Evolutionary conservation across 2,797 vertebrate species (phyloP).

Genomic region (Pseudochromis fuscus): DNA sequence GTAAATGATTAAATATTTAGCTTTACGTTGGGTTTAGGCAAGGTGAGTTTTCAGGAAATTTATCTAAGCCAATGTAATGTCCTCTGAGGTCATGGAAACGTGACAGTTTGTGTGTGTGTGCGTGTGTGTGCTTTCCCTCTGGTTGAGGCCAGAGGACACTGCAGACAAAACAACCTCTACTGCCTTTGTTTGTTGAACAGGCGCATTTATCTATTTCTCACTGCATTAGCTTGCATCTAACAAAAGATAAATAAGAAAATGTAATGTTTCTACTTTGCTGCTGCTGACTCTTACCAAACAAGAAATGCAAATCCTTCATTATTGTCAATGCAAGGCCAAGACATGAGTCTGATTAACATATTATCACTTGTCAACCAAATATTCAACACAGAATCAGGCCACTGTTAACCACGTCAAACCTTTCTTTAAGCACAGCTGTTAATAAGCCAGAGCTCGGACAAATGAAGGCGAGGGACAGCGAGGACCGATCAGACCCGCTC

Average conservation of each 20-base stretch:
- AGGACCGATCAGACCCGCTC: slow-evolving; percentile 36
- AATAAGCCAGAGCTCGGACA: slow-evolving; percentile 16
- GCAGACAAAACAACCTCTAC: slow-evolving; percentile 56
- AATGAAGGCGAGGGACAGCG: slow-evolving; percentile 37
- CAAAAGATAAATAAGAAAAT: slow-evolving; percentile 16
- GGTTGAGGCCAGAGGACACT: slow-evolving; percentile 48
- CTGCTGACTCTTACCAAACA: slow-evolving; percentile 10
- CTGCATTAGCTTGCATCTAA: slow-evolving; percentile 19
- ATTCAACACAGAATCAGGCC: slow-evolving; percentile 8
- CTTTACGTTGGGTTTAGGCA: too few species aligned
- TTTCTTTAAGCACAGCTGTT: background rate
- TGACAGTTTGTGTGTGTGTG: slow-evolving; percentile 20
- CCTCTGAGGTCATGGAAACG: too few species aligned
- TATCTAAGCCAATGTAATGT: too few species aligned
- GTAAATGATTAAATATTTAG: too few species aligned
- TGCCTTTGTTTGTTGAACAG: slow-evolving; percentile 31
- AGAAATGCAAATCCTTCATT: background rate
- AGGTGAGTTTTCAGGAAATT: too few species aligned
- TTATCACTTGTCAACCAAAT: background rate
- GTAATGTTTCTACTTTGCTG: background rate
- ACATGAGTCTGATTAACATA: background rate
- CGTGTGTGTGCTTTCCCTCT: background rate
- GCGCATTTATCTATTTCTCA: slow-evolving; percentile 29
- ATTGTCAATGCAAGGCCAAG: background rate
- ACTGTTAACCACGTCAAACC: slow-evolving; percentile 26